Percentiles rank a stretch among this genome's conserved stretches.
Conservation (phyloP, 2,113 vertebrate species). For the Solea solea region DNA sequence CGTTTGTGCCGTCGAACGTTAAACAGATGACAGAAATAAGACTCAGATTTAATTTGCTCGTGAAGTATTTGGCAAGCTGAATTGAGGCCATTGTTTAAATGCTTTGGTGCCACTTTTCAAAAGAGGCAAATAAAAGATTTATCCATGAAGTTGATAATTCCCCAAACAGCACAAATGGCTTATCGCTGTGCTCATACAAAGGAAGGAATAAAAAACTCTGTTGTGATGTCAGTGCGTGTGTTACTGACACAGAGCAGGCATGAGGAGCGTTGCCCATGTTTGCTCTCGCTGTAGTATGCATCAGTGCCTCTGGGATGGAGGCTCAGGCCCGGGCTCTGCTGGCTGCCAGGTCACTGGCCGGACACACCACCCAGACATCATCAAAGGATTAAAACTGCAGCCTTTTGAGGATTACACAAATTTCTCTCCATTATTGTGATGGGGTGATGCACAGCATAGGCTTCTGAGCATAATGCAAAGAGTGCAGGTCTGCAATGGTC, state of each 20-base stretch:
- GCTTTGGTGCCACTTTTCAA: slow-evolving; percentile 25
- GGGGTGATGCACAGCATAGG: background rate
- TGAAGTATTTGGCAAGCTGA: slow-evolving; percentile 29
- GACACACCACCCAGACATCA: slow-evolving; percentile 66
- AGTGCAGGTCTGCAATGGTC: background rate
- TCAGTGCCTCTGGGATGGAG: slow-evolving; percentile 65
- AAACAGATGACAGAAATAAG: slow-evolving; percentile 22
- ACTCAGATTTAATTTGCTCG: slow-evolving; percentile 37
- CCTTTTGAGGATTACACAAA: slow-evolving; percentile 61
- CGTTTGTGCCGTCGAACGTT: slow-evolving; percentile 20
- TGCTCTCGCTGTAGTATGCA: slow-evolving; percentile 68
- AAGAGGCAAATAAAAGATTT: slow-evolving; percentile 15
- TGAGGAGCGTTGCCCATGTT: slow-evolving; percentile 58
- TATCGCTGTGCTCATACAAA: background rate
- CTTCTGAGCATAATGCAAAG: background rate
- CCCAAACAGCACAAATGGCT: slow-evolving; percentile 8
- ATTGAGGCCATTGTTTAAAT: slow-evolving; percentile 34
- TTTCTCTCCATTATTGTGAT: slow-evolving; percentile 31
- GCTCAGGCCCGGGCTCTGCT: slow-evolving; percentile 58
- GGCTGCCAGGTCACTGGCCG: slow-evolving; percentile 66
- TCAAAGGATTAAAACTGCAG: slow-evolving; percentile 72
- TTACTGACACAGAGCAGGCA: slow-evolving; percentile 50
- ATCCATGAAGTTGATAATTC: slow-evolving; percentile 13
- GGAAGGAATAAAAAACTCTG: background rate
- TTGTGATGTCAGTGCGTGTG: slow-evolving; percentile 6